Evolutionary conservation across 2,888 invertebrate genomes (phyloP).

Genomic region (Nemotelus pantherinus): DNA sequence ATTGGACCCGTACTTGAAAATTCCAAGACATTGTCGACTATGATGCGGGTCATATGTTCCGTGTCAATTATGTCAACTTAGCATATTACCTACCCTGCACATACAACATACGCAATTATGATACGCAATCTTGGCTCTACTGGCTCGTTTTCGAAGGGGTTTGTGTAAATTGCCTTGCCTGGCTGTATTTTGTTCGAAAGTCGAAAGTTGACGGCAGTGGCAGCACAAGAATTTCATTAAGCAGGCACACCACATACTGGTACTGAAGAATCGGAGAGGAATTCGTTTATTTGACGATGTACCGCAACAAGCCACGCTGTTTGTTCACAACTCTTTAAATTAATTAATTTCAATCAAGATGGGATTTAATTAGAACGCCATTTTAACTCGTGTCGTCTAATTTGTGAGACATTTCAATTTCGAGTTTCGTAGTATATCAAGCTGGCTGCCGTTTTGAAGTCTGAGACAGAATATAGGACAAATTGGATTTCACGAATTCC

Average conservation of each 20-base stretch:
- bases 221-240: conserved; percentile 35
- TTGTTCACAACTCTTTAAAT: conserved; percentile 40
- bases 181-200: background rate
- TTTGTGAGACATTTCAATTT: conserved; percentile 31
- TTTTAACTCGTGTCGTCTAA: conserved; percentile 32
- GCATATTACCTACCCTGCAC: conserved; percentile 41
- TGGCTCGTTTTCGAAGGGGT: background rate
- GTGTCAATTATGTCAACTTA: conserved; percentile 55
- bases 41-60: conserved; percentile 53
- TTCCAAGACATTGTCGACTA: conserved; percentile 30
- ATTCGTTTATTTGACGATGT: background rate
- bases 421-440: background rate
- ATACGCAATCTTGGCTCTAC: conserved; percentile 36
- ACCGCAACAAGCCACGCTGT: background rate
- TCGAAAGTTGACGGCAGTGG: background rate
- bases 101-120: conserved; percentile 43
- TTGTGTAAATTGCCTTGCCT: background rate
- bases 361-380: conserved; percentile 46
- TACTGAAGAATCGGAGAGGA: background rate
- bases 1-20: too few relatives aligned
- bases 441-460: too few relatives aligned
- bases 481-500: too few relatives aligned
- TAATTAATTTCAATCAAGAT: conserved; percentile 48
- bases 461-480: too few relatives aligned
- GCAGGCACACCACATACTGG: background rate